Percentiles rank a stretch among this genome's conserved stretches.
Evolutionary conservation across 2,797 vertebrate species (phyloP).

Genomic region (Calcarius lapponicus): DNA sequence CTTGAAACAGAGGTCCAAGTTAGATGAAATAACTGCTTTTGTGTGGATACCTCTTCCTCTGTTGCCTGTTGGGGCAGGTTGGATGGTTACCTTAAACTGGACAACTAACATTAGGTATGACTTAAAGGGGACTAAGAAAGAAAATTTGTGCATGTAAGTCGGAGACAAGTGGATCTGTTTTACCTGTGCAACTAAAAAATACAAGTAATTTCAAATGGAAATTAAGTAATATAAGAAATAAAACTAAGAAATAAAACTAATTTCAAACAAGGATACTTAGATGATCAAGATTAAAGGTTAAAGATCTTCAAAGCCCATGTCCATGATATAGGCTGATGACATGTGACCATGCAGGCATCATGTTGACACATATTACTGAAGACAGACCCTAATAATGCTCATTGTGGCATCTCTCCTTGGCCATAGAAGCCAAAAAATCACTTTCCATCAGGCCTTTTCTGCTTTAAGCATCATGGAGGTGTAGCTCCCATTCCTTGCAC

Average conservation of each 20-base stretch:
- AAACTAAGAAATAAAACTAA: not conserved
- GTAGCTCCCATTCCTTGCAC: not conserved
- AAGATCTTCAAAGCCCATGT: not conserved
- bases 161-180: not conserved
- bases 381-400: not conserved
- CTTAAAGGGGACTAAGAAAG: not conserved
- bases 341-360: not conserved
- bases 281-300: not conserved
- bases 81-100: not conserved
- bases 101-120: not conserved
- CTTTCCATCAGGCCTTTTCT: not conserved
- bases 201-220: not conserved
- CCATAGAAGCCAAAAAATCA: not conserved
- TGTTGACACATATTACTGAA: not conserved
- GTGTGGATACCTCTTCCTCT: not conserved
- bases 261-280: not conserved
- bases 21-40: not conserved
- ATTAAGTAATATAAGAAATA: not conserved
- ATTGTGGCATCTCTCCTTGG: not conserved
- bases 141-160: rapidly evolving
- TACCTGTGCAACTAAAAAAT: not conserved
- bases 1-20: not conserved
- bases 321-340: not conserved
- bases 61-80: not conserved
- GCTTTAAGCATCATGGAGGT: not conserved